phyloP scores from a whole-genome alignment of 2,888 invertebrate genomes.

The Callinectes sapidus region DNA sequence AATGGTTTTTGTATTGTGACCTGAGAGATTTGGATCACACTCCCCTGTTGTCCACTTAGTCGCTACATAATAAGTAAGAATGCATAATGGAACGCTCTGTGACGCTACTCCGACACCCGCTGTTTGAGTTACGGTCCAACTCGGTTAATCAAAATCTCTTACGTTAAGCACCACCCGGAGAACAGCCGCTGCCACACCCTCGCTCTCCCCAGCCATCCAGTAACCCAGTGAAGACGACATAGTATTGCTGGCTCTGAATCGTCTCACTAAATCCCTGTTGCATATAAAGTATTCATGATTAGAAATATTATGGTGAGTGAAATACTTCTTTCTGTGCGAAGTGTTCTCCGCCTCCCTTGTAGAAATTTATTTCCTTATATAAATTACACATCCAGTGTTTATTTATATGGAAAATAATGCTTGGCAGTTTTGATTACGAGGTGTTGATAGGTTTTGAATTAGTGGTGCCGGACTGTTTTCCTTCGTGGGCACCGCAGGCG shows the following conservation, averaged over 20 bases:
- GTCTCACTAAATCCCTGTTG: constrained; percentile 31
- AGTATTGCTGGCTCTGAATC: constrained; percentile 24
- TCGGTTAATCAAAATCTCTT: constrained; percentile 51
- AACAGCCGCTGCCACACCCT: constrained; percentile 31
- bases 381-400: constrained; percentile 1
- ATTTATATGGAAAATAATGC: constrained; percentile 21
- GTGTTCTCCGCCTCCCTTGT: constrained; percentile 29
- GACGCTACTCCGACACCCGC: constrained; percentile 36
- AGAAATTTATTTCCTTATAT: constrained; percentile 5
- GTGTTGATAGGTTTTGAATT: constrained; percentile 20
- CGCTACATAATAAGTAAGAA: constrained; percentile 47
- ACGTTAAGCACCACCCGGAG: constrained; percentile 29
- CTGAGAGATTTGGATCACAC: constrained; percentile 40
- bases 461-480: constrained; percentile 26
- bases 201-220: constrained; percentile 33
- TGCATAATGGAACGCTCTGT: constrained; percentile 51
- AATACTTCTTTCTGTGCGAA: constrained; percentile 6
- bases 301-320: constrained; percentile 14
- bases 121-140: constrained; percentile 34
- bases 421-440: constrained; percentile 11
- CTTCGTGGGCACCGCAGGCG: not conserved
- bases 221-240: constrained; percentile 5
- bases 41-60: constrained; percentile 48
- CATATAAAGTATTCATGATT: constrained; percentile 30
- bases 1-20: constrained; percentile 48